Conservation (phyloP, 2,797 vertebrate genomes). For the Sebastes aleutianus region DNA sequence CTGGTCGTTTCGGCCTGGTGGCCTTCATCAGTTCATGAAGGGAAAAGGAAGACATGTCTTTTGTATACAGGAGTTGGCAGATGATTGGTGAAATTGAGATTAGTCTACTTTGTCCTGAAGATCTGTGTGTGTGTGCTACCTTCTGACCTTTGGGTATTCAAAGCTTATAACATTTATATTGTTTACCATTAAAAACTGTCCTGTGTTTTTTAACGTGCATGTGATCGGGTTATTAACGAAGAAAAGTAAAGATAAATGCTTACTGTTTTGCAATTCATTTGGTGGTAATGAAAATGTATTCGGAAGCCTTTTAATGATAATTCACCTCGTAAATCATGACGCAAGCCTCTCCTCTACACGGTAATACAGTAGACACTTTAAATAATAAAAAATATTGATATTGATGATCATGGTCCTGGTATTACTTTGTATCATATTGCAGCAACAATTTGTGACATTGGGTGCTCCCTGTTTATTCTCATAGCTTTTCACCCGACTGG, state of each 20-base stretch:
- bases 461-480: not conserved
- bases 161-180: not conserved
- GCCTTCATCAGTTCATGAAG: too few species aligned
- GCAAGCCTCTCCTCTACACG: not conserved
- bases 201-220: not conserved
- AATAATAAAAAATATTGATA: not conserved
- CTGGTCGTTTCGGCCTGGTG: too few species aligned
- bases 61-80: too few species aligned
- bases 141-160: too few species aligned
- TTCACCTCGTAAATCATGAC: not conserved
- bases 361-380: not conserved
- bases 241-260: not conserved
- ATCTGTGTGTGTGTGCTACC: too few species aligned
- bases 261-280: not conserved
- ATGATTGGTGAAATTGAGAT: too few species aligned
- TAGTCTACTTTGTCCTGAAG: too few species aligned
- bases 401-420: not conserved
- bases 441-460: not conserved
- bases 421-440: not conserved
- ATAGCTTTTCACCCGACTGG: not conserved
- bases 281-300: not conserved
- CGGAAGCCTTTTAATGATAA: not conserved
- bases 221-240: not conserved
- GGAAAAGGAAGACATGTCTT: too few species aligned
- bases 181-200: not conserved